phyloP scores from a whole-genome alignment of 2,113 vertebrate species.

The Notarius lentiginosus region DNA sequence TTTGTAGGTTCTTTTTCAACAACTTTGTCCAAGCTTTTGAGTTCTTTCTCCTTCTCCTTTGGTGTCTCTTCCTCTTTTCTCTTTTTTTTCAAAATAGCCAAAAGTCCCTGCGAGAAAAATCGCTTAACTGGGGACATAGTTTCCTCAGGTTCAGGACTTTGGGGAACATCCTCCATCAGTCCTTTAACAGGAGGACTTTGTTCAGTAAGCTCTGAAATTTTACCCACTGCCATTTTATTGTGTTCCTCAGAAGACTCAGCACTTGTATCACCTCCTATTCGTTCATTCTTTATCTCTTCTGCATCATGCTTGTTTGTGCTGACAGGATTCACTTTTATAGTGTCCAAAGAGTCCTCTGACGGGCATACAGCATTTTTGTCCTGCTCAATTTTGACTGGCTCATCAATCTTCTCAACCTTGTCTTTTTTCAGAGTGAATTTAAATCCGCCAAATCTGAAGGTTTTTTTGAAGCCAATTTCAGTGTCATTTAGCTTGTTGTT shows the following conservation, averaged over 20 bases:
- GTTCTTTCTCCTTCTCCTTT: slow-evolving; percentile 55
- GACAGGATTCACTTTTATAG: slow-evolving; percentile 12
- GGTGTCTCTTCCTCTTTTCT: slow-evolving; percentile 73
- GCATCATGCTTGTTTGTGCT: slow-evolving; percentile 16
- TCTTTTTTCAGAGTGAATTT: slow-evolving; percentile 89
- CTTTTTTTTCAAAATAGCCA: slow-evolving; percentile 84
- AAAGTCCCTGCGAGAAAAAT: slow-evolving; percentile 85
- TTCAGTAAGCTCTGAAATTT: slow-evolving; percentile 46
- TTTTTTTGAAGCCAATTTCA: slow-evolving; percentile 84
- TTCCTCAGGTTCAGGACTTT: slow-evolving; percentile 64
- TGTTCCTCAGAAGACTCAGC: slow-evolving; percentile 51
- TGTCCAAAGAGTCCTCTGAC: slow-evolving; percentile 54
- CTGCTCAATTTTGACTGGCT: slow-evolving; percentile 69
- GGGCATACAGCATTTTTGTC: slow-evolving; percentile 60
- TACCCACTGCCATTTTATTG: slow-evolving; percentile 46
- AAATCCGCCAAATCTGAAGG: slow-evolving; percentile 87
- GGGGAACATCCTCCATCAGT: slow-evolving; percentile 51
- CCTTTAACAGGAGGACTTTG: slow-evolving; percentile 58
- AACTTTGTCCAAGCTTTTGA: slow-evolving; percentile 55
- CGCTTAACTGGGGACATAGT: slow-evolving; percentile 79
- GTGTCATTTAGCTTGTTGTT: slow-evolving; percentile 70
- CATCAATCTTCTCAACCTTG: slow-evolving; percentile 74
- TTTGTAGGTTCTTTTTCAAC: slow-evolving; percentile 35
- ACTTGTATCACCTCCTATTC: slow-evolving; percentile 56
- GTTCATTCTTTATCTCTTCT: slow-evolving; percentile 48